A percentile compares a stretch with the other conserved stretches of the same genome.
phyloP scores from a whole-genome alignment of 2,797 vertebrate species.

The Alfaro cultratus region DNA sequence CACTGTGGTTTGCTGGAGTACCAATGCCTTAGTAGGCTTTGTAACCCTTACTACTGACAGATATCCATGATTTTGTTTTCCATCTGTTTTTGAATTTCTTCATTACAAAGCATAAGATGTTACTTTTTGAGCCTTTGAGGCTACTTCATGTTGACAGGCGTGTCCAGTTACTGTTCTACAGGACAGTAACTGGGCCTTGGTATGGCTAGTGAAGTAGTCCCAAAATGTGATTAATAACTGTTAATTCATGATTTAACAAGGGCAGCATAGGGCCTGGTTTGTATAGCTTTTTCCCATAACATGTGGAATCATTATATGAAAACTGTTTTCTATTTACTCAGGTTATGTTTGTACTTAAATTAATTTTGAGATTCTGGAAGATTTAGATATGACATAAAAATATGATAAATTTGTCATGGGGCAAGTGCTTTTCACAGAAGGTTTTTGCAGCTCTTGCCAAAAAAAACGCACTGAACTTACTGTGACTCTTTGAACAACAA shows the following conservation, averaged over 20 bases:
- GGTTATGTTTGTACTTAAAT: not conserved
- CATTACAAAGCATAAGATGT: not conserved
- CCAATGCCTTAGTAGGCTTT: not conserved
- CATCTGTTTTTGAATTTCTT: not conserved
- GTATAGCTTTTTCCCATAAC: not conserved
- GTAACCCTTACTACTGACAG: not conserved
- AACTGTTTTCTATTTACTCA: not conserved
- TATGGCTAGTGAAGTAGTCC: not conserved
- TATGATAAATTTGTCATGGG: not conserved
- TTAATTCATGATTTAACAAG: not conserved
- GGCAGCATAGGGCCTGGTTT: not conserved
- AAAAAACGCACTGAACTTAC: not conserved
- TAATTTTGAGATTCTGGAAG: not conserved
- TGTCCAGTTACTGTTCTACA: not conserved
- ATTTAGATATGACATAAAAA: not conserved
- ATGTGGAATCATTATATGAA: not conserved
- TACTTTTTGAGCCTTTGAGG: not conserved
- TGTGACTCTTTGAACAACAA: conserved; percentile 21
- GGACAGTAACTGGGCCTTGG: not conserved
- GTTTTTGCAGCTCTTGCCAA: not conserved
- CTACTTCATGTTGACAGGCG: not conserved
- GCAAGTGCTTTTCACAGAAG: not conserved
- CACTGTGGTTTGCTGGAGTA: not conserved
- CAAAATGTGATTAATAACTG: not conserved
- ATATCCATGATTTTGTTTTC: not conserved